Evolutionary conservation across 53 echinoderm and acorn worm species (phyloP).

Genomic region (Mesocentrotus franciscanus): DNA sequence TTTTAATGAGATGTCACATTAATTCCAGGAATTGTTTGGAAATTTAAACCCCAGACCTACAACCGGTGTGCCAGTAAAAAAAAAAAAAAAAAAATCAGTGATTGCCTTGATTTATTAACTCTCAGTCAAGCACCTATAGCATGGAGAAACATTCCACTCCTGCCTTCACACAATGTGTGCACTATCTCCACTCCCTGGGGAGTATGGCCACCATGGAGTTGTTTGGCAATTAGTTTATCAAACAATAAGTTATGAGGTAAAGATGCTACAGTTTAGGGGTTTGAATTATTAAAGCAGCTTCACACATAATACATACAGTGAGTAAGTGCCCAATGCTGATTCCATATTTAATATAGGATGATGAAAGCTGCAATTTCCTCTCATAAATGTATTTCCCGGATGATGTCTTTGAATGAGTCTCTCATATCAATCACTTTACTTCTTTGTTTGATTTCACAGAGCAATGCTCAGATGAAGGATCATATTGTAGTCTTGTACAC

Average conservation of each 20-base stretch:
- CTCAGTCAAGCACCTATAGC: too few relatives aligned
- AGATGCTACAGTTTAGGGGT: not conserved
- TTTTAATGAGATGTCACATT: too few relatives aligned
- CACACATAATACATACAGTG: not conserved
- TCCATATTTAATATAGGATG: not conserved
- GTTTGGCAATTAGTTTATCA: not conserved
- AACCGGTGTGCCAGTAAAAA: too few relatives aligned
- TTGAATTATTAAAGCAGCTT: not conserved
- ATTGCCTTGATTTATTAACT: too few relatives aligned
- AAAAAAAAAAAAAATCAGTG: too few relatives aligned
- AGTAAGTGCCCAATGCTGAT: not conserved
- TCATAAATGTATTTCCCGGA: not conserved
- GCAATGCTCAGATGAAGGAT: conserved; percentile 49
- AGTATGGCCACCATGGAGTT: too few relatives aligned
- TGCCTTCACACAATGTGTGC: too few relatives aligned
- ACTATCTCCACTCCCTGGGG: too few relatives aligned
- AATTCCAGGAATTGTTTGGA: too few relatives aligned
- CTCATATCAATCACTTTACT: not conserved
- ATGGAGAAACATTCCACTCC: too few relatives aligned
- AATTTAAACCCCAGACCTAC: too few relatives aligned
- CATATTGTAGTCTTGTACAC: conserved; percentile 65
- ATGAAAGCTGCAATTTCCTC: not conserved
- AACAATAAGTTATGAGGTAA: not conserved
- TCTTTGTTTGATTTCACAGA: conserved; percentile 33
- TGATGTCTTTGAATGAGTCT: too few relatives aligned